Percentiles rank a stretch among this genome's conserved stretches.
phyloP scores from a whole-genome alignment of 2,888 invertebrate genomes.

The Drosophila nr. medialis region DNA sequence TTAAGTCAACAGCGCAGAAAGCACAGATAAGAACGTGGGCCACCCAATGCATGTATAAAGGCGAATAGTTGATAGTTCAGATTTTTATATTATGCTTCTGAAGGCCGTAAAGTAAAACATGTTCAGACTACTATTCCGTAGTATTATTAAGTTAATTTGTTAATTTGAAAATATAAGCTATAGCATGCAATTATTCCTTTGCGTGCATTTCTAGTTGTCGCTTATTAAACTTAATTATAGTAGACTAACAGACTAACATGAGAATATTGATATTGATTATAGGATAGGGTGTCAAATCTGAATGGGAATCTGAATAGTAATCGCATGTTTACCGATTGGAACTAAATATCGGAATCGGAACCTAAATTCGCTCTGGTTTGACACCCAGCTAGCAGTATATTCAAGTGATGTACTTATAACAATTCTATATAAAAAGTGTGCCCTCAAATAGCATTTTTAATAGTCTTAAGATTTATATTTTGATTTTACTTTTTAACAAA shows the following conservation, averaged over 20 bases:
- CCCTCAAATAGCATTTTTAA: not conserved
- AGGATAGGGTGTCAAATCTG: not conserved
- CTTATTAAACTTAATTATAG: not conserved
- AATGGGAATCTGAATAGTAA: not conserved
- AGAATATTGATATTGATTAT: not conserved
- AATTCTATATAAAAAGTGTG: not conserved
- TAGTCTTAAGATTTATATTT: not conserved
- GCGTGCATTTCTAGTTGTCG: too few relatives aligned
- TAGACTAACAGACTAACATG: not conserved
- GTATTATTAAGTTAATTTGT: not conserved
- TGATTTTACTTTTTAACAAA: not conserved
- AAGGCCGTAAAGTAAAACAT: not conserved
- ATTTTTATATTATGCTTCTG: not conserved
- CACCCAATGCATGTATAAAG: not conserved
- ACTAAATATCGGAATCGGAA: not conserved
- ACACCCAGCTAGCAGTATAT: not conserved
- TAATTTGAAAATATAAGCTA: not conserved
- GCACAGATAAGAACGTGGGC: not conserved
- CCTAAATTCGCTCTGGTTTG: not conserved
- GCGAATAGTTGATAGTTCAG: not conserved
- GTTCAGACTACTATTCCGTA: not conserved
- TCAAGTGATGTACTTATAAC: not conserved
- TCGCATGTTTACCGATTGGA: not conserved
- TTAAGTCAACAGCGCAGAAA: slow-evolving; percentile 17
- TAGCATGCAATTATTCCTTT: not conserved